These are phyloP conservation scores for Koerneria pararmatus DNA, from an alignment of 2,888 invertebrate species.

Conservation along the genomic window DNA sequence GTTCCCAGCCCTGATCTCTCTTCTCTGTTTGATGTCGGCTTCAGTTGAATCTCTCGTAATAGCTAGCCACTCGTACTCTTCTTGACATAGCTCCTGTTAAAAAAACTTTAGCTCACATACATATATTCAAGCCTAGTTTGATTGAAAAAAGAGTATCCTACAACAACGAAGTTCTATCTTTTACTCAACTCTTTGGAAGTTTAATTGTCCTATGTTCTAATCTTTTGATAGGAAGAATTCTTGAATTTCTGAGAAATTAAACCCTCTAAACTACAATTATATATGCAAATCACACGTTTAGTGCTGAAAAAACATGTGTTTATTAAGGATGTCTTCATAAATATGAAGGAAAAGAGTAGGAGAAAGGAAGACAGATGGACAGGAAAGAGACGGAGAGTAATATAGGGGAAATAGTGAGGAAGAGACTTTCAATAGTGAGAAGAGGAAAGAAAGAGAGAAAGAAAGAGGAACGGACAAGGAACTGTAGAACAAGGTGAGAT, in stretches of 20 bases:
- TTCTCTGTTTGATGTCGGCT: conserved; percentile 87
- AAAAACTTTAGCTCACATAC: not conserved
- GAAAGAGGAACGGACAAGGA: conserved; percentile 66
- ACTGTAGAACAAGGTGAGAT: conserved; percentile 77
- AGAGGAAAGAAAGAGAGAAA: not conserved
- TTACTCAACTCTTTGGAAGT: too few species aligned
- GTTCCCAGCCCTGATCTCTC: conserved; percentile 82
- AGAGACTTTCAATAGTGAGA: not conserved
- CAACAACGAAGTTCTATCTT: too few species aligned
- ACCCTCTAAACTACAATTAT: not conserved
- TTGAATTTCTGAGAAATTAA: too few species aligned
- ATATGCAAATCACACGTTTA: not conserved
- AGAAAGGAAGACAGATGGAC: too few species aligned
- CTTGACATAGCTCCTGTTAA: conserved; percentile 73
- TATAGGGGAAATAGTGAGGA: too few species aligned
- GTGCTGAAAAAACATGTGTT: too few species aligned
- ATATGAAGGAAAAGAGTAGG: too few species aligned
- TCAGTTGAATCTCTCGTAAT: conserved; percentile 93
- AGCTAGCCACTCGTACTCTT: conserved; percentile 88
- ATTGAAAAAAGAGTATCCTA: too few species aligned
- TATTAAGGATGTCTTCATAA: too few species aligned
- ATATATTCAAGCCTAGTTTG: not conserved
- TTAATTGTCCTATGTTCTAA: too few species aligned
- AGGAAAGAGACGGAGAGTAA: too few species aligned
- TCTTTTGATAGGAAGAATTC: too few species aligned